Base-by-base conservation (phyloP, 2,888 invertebrate species). In the Uloborus plumipes region DNA sequence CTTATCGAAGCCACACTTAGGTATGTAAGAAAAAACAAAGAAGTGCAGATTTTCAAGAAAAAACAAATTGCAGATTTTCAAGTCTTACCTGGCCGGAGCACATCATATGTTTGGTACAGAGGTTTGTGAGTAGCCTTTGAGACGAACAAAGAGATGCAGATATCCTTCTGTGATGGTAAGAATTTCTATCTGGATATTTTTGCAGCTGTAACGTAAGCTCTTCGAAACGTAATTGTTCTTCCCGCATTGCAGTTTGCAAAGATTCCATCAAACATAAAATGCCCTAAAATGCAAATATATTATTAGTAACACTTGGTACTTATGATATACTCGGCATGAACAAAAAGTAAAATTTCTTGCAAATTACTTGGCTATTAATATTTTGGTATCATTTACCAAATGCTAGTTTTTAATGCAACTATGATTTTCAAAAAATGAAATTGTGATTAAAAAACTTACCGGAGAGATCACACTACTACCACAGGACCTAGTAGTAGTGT, bases 101-200 rank as follows among this genome's bases (percentile, higher is more conserved):
- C 73, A 89, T 88, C 89, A 89, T 89, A 80, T 89, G 89, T 26
- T 89, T 86, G 73, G 88, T 87, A 87, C 89, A 89, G 13, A 90
- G 87, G n/a, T 87, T 85, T 1, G 89, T 89, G 20, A 90, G 87
- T 15, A 88, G 85, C 11, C 86, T 86, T 86, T 90, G 89, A 6
- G 88, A 88, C 15, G 87, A 86, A 73, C 88, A 87, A 84, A 89
- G 87, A 20, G 89, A 88, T 39, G 87, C 87, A 1, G 89, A 88
- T 59, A 89, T 87, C 49, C 87, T 86, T 84, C 88, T 87, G 85
- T 88, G 88, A 77, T 88, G 88, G 31, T 86, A 86, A 2, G 88
- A 87, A 73, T 87, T 87, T 49, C 87, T 87, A 78, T 87, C 87
- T 50, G 86, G 86, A 39, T 87, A 84, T 39, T 85, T 85, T 22